Percentiles rank a stretch among this genome's conserved stretches.
Evolutionary conservation across 2,113 vertebrate genomes (phyloP).

Genomic region (Odontophorus gujanensis): DNA sequence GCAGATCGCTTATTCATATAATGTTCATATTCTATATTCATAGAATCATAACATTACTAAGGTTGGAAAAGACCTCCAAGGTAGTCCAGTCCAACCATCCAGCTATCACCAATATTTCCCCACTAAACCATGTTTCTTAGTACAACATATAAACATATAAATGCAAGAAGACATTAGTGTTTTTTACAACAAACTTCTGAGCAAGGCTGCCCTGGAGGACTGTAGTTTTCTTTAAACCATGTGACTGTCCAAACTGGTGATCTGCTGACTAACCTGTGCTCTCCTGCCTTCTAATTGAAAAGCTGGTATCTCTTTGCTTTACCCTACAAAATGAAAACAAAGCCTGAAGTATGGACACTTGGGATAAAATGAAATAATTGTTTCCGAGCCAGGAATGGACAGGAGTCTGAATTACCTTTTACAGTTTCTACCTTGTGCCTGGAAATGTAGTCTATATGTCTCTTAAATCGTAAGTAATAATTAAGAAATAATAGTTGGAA

Average conservation of each 20-base stretch:
- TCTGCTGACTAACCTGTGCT: not conserved
- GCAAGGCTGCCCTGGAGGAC: fast-evolving
- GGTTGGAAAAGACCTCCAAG: too few relatives aligned
- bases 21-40: too few relatives aligned
- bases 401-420: not conserved
- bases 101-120: too few relatives aligned
- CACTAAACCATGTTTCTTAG: too few relatives aligned
- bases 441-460: not conserved
- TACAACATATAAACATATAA: too few relatives aligned
- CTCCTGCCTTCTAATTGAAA: not conserved
- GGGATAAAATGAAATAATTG: not conserved
- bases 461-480: not conserved
- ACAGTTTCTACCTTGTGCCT: not conserved
- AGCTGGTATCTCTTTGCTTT: not conserved
- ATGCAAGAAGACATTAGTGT: too few relatives aligned
- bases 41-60: too few relatives aligned
- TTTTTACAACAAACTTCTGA: not conserved
- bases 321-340: not conserved
- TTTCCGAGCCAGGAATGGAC: not conserved
- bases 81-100: too few relatives aligned
- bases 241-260: fast-evolving
- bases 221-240: fast-evolving
- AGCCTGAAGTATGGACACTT: not conserved
- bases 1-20: not conserved
- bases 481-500: not conserved